These are phyloP conservation scores for Polydesmus complanatus DNA, from an alignment of 2,888 invertebrate genomes.

Conservation along the genomic window DNA sequence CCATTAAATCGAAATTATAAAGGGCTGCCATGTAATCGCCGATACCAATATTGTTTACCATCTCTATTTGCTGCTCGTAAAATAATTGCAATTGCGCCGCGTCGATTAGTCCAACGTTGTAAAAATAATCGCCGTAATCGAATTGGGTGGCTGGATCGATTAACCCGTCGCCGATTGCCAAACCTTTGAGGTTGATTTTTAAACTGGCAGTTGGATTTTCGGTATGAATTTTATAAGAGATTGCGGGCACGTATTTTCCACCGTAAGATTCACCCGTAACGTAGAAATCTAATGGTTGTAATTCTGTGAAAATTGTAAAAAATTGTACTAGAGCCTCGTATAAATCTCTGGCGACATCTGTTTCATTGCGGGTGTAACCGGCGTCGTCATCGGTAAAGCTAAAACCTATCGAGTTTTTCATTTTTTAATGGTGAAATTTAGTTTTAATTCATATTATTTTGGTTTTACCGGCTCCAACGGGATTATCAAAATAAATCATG, in stretches of 20 bases:
- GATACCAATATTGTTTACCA: constrained; percentile 7
- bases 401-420: constrained; percentile 21
- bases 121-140: constrained; percentile 30
- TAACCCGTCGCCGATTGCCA: constrained; percentile 24
- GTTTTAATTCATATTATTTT: background rate
- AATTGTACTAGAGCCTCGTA: constrained; percentile 30
- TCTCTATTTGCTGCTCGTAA: constrained; percentile 13
- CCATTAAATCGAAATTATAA: constrained; percentile 5
- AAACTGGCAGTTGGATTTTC: constrained; percentile 17
- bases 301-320: constrained; percentile 29
- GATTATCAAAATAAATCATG: constrained; percentile 80
- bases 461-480: constrained; percentile 55
- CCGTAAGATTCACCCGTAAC: constrained; percentile 30
- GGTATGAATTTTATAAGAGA: constrained; percentile 23
- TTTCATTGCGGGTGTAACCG: constrained; percentile 30
- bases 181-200: constrained; percentile 24
- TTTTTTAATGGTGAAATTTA: background rate
- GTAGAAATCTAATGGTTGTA: constrained; percentile 29
- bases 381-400: constrained; percentile 30
- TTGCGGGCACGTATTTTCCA: constrained; percentile 34
- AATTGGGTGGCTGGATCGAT: constrained; percentile 22
- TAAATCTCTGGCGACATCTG: constrained; percentile 30
- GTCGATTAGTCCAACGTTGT: constrained; percentile 24
- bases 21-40: constrained; percentile 7
- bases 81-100: constrained; percentile 18